Evolutionary conservation across 2,797 vertebrate genomes (phyloP).

Genomic region (Tenualosa thibaudeaui): DNA sequence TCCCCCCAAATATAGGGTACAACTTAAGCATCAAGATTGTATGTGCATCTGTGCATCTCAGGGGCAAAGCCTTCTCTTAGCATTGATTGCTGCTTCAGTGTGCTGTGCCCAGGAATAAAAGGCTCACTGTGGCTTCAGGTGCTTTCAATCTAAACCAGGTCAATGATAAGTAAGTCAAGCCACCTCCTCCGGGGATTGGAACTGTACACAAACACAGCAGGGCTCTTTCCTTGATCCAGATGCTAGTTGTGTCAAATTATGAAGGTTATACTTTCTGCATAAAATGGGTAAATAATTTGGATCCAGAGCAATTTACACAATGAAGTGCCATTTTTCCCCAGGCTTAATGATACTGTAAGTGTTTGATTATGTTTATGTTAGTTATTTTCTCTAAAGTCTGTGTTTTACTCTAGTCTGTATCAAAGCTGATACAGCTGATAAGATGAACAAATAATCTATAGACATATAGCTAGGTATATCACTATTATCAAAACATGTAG

Average conservation of each 20-base stretch:
- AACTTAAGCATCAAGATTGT: not conserved
- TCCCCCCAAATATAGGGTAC: not conserved
- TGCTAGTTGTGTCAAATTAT: not conserved
- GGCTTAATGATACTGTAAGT: not conserved
- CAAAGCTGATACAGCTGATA: not conserved
- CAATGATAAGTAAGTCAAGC: conserved; percentile 23
- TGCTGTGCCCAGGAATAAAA: not conserved
- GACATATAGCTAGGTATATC: not conserved
- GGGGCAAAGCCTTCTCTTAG: not conserved
- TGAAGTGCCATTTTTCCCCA: not conserved
- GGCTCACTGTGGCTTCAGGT: conserved; percentile 19
- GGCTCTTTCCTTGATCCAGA: conserved; percentile 19
- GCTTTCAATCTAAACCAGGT: conserved; percentile 23
- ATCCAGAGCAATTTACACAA: not conserved
- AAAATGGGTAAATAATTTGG: conserved; percentile 1
- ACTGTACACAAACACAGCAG: conserved; percentile 22
- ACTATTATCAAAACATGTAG: not conserved
- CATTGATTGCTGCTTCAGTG: not conserved
- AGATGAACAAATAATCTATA: not conserved
- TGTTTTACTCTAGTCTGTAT: no score
- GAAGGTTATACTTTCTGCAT: conserved; percentile 2
- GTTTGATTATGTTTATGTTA: not conserved
- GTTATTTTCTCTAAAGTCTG: not conserved
- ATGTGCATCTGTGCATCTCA: not conserved
- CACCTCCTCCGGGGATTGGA: conserved; percentile 10